These are phyloP conservation scores for Yponomeuta evonymella DNA, from an alignment of 2,888 invertebrate species.

Conservation along the genomic window DNA sequence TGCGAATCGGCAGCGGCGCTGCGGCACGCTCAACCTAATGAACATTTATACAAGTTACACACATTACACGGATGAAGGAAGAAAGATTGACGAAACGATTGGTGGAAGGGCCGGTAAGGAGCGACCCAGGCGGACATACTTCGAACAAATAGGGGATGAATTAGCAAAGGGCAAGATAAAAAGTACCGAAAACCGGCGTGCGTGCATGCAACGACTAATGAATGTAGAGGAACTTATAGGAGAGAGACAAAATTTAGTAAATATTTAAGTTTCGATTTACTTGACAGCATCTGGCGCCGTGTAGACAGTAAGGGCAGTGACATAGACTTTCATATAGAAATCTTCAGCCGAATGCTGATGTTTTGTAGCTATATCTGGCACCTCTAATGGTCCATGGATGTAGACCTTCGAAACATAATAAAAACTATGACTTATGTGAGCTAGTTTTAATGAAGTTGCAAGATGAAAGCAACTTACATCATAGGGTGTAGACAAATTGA, in stretches of 20 bases:
- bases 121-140: too few species aligned
- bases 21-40: constrained; percentile 74
- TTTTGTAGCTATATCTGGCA: constrained; percentile 80
- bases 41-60: neutral
- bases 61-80: neutral
- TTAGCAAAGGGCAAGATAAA: too few species aligned
- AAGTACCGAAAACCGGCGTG: too few species aligned
- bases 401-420: constrained; percentile 59
- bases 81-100: too few species aligned
- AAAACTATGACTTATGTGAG: too few species aligned
- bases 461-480: constrained; percentile 62
- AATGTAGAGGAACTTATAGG: too few species aligned
- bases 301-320: constrained; percentile 76
- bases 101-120: too few species aligned
- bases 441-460: too few species aligned
- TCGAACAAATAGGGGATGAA: too few species aligned
- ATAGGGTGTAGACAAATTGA: constrained; percentile 80
- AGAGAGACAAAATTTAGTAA: too few species aligned
- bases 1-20: constrained; percentile 82
- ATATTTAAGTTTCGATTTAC: constrained; percentile 37
- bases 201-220: too few species aligned
- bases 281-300: constrained; percentile 74
- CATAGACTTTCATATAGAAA: constrained; percentile 77
- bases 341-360: constrained; percentile 65
- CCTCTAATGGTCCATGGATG: constrained; percentile 81